Percentiles rank a stretch among this genome's conserved stretches.
These are phyloP conservation scores for Masticophis lateralis DNA, from an alignment of 2,797 vertebrate species.

Conservation along the genomic window DNA sequence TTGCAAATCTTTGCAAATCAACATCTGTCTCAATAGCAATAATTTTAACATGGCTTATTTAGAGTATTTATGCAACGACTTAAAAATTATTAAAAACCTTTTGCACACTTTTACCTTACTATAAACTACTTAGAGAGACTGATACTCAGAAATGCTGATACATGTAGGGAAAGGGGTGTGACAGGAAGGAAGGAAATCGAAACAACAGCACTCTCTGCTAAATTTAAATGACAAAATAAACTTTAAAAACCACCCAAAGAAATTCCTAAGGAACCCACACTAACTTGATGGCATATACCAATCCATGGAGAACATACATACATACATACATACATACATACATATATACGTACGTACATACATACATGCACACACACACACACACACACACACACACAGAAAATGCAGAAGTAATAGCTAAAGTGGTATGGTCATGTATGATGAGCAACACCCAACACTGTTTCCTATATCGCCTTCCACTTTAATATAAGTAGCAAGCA, in stretches of 20 bases:
- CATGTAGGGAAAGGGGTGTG: background rate
- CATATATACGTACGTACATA: background rate
- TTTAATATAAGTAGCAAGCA: background rate
- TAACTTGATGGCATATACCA: background rate
- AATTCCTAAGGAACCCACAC: background rate
- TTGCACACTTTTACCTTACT: slow-evolving; percentile 39
- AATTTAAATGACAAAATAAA: background rate
- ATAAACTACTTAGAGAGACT: slow-evolving; percentile 36
- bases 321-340: background rate
- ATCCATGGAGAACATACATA: background rate
- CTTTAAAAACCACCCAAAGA: background rate
- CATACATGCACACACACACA: no score
- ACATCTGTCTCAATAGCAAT: background rate
- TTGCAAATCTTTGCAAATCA: background rate
- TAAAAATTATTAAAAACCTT: slow-evolving; percentile 32
- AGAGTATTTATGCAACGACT: slow-evolving; percentile 47
- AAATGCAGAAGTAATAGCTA: background rate
- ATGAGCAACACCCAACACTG: background rate
- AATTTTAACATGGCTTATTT: background rate
- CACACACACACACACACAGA: no score
- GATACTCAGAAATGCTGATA: background rate
- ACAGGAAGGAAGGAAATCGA: background rate
- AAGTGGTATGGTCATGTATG: background rate
- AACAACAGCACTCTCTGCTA: background rate
- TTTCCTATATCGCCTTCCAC: background rate